A percentile compares a stretch with the other conserved stretches of the same genome.
Conservation (phyloP, 2,113 vertebrate species). For the Oenanthe melanoleuca region DNA sequence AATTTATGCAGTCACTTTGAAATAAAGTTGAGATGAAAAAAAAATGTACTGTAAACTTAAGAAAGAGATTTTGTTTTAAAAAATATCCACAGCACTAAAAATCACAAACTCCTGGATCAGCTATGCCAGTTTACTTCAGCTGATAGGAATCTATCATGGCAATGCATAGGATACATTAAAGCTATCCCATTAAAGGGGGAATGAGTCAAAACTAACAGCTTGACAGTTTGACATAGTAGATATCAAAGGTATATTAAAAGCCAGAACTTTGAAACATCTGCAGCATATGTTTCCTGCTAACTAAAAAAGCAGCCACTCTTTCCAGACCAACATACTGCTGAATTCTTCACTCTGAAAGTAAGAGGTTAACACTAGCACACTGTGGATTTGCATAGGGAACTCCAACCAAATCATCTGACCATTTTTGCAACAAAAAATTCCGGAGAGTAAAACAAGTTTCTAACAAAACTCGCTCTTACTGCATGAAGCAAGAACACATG, state of each 20-base stretch:
- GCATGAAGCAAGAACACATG: background rate
- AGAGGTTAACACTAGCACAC: background rate
- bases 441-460: background rate
- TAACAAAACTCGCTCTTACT: background rate
- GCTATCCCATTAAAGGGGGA: background rate
- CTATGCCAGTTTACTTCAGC: background rate
- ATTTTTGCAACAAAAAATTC: background rate
- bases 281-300: conserved; percentile 24
- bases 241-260: conserved; percentile 20
- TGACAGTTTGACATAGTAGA: background rate
- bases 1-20: background rate
- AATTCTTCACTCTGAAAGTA: background rate
- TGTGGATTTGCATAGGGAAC: background rate
- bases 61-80: background rate
- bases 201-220: background rate
- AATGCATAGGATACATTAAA: background rate
- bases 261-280: conserved; percentile 29
- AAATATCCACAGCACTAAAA: background rate
- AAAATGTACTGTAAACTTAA: background rate
- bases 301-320: background rate
- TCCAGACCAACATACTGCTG: conserved; percentile 1
- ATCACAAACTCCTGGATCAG: background rate
- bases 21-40: background rate
- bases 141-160: background rate
- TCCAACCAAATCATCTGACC: background rate